Conservation (phyloP, 1,140 invertebrate species). For the Hirudo medicinalis region DNA sequence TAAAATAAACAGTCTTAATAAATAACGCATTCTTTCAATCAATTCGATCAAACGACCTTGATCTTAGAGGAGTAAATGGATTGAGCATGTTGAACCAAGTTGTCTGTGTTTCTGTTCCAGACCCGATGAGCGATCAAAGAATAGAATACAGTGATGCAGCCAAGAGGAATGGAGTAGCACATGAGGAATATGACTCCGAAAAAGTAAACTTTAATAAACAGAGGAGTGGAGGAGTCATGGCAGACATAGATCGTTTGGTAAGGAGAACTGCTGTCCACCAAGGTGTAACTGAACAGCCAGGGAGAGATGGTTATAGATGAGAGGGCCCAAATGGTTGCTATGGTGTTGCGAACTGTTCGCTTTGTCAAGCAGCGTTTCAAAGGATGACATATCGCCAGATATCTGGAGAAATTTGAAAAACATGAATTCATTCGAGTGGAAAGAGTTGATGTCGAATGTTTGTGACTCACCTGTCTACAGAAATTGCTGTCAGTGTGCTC, state of each 20-base stretch:
- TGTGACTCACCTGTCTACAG: constrained; percentile 65
- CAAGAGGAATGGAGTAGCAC: constrained; percentile 79
- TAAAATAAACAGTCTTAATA: too few relatives aligned
- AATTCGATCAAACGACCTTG: background rate
- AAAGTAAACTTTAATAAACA: constrained; percentile 70
- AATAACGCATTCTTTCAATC: too few relatives aligned
- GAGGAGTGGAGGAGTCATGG: constrained; percentile 28
- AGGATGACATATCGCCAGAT: constrained; percentile 85
- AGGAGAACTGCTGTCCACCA: constrained; percentile 18
- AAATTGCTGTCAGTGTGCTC: constrained; percentile 80
- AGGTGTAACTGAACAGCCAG: constrained; percentile 76
- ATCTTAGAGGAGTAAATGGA: constrained; percentile 34
- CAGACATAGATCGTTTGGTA: constrained; percentile 26
- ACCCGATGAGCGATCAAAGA: constrained; percentile 56
- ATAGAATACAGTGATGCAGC: constrained; percentile 79
- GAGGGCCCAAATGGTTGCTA: constrained; percentile 75
- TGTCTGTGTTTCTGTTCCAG: constrained; percentile 69
- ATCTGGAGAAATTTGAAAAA: constrained; percentile 49
- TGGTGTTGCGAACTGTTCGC: constrained; percentile 66
- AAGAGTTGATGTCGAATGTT: constrained; percentile 12
- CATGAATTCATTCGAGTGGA: constrained; percentile 8
- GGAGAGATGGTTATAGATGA: constrained; percentile 68
- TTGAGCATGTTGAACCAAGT: constrained; percentile 34
- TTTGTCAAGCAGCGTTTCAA: constrained; percentile 79
- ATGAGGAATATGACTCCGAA: constrained; percentile 72